These are phyloP conservation scores for Nomada ruficornis DNA, from an alignment of 2,888 invertebrate species.

Conservation along the genomic window DNA sequence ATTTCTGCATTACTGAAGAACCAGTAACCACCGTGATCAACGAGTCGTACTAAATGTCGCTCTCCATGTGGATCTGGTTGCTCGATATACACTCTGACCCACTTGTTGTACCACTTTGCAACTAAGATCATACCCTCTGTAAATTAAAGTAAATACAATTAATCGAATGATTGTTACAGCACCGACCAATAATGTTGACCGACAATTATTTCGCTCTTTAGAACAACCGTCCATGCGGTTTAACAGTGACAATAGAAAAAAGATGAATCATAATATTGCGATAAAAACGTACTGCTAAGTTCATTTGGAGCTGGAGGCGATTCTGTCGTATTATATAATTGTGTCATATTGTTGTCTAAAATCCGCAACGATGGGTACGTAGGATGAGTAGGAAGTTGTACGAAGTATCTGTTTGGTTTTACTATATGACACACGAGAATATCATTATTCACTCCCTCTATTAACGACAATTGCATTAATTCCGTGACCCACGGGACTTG, in stretches of 20 bases:
- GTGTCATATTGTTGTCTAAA: constrained; percentile 92
- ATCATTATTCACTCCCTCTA: constrained; percentile 97
- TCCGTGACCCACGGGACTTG: constrained; percentile 73
- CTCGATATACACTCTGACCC: constrained; percentile 86
- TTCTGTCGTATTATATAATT: constrained; percentile 91
- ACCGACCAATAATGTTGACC: not conserved
- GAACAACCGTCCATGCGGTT: not conserved
- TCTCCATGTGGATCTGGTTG: constrained; percentile 88
- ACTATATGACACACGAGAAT: constrained; percentile 95
- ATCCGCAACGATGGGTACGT: constrained; percentile 93
- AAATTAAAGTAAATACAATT: constrained; percentile 46
- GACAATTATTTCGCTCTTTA: not conserved
- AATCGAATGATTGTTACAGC: not conserved
- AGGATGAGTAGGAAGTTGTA: constrained; percentile 98
- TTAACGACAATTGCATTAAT: constrained; percentile 90
- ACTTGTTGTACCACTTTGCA: constrained; percentile 92
- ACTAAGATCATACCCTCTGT: constrained; percentile 95
- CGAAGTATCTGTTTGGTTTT: constrained; percentile 94
- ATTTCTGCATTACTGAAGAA: constrained; percentile 91
- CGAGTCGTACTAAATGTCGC: constrained; percentile 92
- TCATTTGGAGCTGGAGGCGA: constrained; percentile 93
- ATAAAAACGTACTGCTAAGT: constrained; percentile 88
- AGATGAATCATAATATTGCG: not conserved
- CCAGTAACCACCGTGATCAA: constrained; percentile 98
- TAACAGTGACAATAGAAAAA: not conserved